A percentile compares a stretch with the other conserved stretches of the same genome.
phyloP scores from a whole-genome alignment of 2,888 invertebrate genomes.

The Xanthorhoe spadicearia region DNA sequence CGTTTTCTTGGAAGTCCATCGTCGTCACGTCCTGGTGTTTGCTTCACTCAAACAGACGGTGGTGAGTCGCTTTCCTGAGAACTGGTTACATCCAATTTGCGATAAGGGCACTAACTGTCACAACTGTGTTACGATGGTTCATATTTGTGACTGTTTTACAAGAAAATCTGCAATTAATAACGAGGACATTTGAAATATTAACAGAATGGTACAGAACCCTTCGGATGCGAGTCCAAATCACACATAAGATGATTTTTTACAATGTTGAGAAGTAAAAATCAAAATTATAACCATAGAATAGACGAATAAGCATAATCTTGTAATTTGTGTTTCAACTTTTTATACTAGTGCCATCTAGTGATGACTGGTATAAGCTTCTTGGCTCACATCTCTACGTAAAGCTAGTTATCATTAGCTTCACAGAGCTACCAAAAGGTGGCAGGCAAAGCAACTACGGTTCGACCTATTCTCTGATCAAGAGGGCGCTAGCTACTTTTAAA shows the following conservation, averaged over 20 bases:
- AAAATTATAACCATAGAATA: too few relatives aligned
- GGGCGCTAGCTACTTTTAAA: conserved; percentile 5
- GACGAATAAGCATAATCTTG: too few relatives aligned
- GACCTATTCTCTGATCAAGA: not conserved
- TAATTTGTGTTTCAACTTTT: not conserved
- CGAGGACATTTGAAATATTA: too few relatives aligned
- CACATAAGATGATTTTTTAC: too few relatives aligned
- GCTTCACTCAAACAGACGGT: conserved; percentile 13
- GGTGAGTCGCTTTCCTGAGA: conserved; percentile 28
- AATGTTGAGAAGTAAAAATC: too few relatives aligned
- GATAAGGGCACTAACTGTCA: conserved; percentile 3
- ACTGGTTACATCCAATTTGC: conserved; percentile 18
- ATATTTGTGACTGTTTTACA: not conserved
- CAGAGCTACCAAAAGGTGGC: conserved; percentile 20
- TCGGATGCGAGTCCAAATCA: too few relatives aligned
- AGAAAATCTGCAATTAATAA: not conserved
- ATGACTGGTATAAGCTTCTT: not conserved
- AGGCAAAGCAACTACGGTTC: conserved; percentile 7
- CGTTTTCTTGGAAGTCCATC: conserved; percentile 10
- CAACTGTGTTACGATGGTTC: not conserved
- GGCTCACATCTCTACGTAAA: not conserved
- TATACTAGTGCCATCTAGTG: conserved; percentile 9
- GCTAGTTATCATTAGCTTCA: conserved; percentile 10
- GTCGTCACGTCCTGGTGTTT: conserved; percentile 23
- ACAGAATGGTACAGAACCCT: too few relatives aligned